phyloP scores from a whole-genome alignment of 2,888 invertebrate genomes.

The Julus scanicus region DNA sequence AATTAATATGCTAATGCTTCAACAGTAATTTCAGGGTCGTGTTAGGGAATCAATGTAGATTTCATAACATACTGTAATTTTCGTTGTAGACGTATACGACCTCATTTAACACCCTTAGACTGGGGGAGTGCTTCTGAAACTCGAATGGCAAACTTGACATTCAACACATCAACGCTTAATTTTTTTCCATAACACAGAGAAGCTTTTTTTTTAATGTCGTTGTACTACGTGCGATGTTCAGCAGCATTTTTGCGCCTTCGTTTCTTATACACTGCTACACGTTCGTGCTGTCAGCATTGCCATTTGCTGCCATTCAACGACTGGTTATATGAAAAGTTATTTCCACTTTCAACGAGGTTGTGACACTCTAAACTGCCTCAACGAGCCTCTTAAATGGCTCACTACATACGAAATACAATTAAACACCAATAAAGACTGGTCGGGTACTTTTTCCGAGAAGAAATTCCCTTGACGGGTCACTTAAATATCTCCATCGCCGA shows the following conservation, averaged over 20 bases:
- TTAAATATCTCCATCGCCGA: conserved; percentile 17
- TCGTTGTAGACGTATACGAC: not conserved
- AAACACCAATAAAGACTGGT: conserved; percentile 38
- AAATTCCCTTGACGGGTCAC: conserved; percentile 32
- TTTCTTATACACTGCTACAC: not conserved
- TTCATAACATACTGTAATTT: not conserved
- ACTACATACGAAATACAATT: conserved; percentile 39
- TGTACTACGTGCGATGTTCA: not conserved
- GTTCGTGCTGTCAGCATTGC: not conserved
- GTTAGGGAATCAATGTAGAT: not conserved
- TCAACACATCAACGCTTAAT: not conserved
- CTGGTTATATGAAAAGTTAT: conserved; percentile 32
- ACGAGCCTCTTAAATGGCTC: conserved; percentile 42
- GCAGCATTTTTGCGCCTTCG: not conserved
- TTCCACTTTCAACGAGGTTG: not conserved
- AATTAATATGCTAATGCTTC: not conserved
- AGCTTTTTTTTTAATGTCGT: not conserved
- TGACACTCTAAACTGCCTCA: conserved; percentile 38
- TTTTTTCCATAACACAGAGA: not conserved
- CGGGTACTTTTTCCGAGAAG: conserved; percentile 25
- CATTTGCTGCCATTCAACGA: conserved; percentile 17
- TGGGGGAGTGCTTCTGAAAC: not conserved
- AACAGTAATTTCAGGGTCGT: not conserved
- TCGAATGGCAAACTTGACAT: conserved; percentile 26
- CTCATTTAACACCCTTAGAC: not conserved